Base-by-base conservation (phyloP, 1,140 invertebrate genomes). In the Tyrophagus putrescentiae region DNA sequence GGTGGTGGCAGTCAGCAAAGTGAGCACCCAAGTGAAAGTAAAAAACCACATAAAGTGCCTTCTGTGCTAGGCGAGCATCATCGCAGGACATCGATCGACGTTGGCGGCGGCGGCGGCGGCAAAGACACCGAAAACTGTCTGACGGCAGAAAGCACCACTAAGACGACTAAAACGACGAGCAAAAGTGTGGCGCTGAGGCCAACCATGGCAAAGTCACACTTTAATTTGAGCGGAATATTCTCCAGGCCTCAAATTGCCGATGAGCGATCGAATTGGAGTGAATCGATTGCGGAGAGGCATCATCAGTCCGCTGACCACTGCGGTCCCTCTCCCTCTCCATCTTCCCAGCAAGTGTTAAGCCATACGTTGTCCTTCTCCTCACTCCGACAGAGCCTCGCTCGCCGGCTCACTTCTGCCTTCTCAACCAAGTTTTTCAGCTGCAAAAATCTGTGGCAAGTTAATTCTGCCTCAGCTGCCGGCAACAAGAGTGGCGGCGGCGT, bases 201-300 rank as follows among this genome's bases (percentile, higher is more conserved):
- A 48, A 6, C 7, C 7, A 6, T 25, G 7, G 21, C 21, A 21
- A 48, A 48, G 45, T 7, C 45, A 13, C 45, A 18, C 45, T 48
- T 48, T 48, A 48, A 48, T 48, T 48, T 48, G 45, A 48, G 45
- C 13, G 31, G 45, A 48, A 48, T 48, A 48, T 48, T 48, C 45
- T 48, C 45, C 45, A 48, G 31, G 18, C 31, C 45, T 6, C 45
- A 48, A 48, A 48, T 48, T 48, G 7, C 45, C 45, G 45, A 48
- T 48, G 7, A 48, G 18, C 45, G 45, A 18, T 48, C 45, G 45
- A 48, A 48, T 29, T 48, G 21, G 45, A 29, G 7, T 18, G 6
- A 18, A 48, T 48, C 45, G 45, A 48, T 48, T 9, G 36, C 13
- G 36, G 21, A n/a, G n/a, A n/a, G n/a, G n/a, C n/a, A n/a, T n/a